These are phyloP conservation scores for Sphecodes monilicornis DNA, from an alignment of 2,888 invertebrate species.

Conservation along the genomic window DNA sequence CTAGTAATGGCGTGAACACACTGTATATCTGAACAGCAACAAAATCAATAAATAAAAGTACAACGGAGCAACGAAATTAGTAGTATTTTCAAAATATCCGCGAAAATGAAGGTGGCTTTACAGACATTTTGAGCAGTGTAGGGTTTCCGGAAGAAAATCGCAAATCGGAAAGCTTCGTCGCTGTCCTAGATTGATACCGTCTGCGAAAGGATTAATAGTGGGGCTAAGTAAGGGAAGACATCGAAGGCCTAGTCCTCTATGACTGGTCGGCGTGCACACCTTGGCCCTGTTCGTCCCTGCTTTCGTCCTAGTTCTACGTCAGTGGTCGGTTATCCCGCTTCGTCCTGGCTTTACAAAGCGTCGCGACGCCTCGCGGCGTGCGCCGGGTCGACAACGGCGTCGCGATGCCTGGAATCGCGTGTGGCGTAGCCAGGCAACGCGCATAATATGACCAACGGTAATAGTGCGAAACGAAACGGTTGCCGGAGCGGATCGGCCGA, in stretches of 20 bases:
- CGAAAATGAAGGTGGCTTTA: no score
- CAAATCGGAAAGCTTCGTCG: not conserved
- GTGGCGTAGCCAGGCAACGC: constrained; percentile 82
- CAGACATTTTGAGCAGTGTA: no score
- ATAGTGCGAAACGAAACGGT: constrained; percentile 77
- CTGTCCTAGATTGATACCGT: constrained; percentile 3
- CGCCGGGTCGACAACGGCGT: constrained; percentile 46
- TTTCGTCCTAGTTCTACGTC: constrained; percentile 42
- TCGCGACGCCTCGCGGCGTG: constrained; percentile 62
- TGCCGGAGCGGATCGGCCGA: constrained; percentile 51
- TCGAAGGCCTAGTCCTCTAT: not conserved
- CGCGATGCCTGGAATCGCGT: constrained; percentile 48
- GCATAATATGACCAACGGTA: constrained; percentile 75
- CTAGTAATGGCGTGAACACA: no score
- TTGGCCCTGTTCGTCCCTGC: constrained; percentile 40
- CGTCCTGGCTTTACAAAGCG: constrained; percentile 41
- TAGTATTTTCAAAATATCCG: no score
- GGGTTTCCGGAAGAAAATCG: not conserved
- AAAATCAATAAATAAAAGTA: no score
- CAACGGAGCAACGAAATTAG: no score
- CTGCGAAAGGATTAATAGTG: not conserved
- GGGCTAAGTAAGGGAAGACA: not conserved
- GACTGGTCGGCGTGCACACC: constrained; percentile 28
- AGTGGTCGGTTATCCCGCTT: constrained; percentile 19
- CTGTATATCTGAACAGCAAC: no score